Conservation (phyloP, 2,888 invertebrate species). For the Linnaemya vulpina region DNA sequence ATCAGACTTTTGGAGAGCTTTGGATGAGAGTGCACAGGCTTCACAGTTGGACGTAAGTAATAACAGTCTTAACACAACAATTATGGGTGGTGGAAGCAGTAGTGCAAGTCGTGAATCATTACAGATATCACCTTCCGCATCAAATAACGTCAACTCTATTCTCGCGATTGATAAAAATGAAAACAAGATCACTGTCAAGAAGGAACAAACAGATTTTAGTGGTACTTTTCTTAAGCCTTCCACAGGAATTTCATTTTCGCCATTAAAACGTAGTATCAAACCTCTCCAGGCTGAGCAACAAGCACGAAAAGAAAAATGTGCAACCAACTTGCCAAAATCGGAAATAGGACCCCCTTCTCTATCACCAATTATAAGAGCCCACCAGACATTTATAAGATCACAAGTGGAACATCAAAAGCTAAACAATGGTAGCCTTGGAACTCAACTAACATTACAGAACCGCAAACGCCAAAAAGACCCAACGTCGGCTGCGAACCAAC, state of each 20-base stretch:
- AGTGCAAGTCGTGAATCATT: constrained; percentile 40
- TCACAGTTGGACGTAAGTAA: constrained; percentile 76
- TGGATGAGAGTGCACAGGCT: constrained; percentile 81
- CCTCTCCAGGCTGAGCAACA: constrained; percentile 61
- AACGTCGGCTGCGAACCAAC: constrained; percentile 31
- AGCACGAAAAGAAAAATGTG: constrained; percentile 65
- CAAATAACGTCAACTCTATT: constrained; percentile 33
- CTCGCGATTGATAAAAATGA: constrained; percentile 45
- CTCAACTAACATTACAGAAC: constrained; percentile 2
- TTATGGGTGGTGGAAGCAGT: constrained; percentile 40
- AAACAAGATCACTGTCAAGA: constrained; percentile 66
- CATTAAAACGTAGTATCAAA: constrained; percentile 76
- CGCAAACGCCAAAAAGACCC: constrained; percentile 40
- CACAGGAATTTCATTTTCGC: constrained; percentile 74
- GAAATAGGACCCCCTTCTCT: constrained; percentile 63
- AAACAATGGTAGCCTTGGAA: constrained; percentile 30
- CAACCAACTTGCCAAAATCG: constrained; percentile 30
- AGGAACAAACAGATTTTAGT: constrained; percentile 75
- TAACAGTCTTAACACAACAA: constrained; percentile 63
- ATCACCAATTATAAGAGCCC: constrained; percentile 55
- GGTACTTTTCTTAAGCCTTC: constrained; percentile 78
- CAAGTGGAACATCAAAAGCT: constrained; percentile 46
- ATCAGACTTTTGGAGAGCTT: constrained; percentile 81
- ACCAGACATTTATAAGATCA: constrained; percentile 59
- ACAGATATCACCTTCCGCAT: constrained; percentile 44